Percentiles rank a stretch among this genome's conserved stretches.
These are phyloP conservation scores for Myiotriccus ornatus DNA, from an alignment of 2,797 vertebrate genomes.

Conservation along the genomic window DNA sequence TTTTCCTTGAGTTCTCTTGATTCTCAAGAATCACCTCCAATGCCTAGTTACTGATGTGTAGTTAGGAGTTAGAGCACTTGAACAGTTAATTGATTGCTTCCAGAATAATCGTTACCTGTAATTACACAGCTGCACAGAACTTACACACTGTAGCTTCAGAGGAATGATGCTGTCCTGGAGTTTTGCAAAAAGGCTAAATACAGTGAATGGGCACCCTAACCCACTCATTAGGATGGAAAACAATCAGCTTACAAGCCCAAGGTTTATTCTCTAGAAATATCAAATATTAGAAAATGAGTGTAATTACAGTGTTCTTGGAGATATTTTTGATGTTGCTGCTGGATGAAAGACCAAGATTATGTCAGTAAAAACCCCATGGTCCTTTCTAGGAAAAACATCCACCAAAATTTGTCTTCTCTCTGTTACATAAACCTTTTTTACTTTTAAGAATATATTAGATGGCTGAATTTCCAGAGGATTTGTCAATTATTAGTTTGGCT, in stretches of 20 bases:
- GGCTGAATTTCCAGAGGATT: not conserved
- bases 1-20: not conserved
- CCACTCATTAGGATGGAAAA: not conserved
- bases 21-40: not conserved
- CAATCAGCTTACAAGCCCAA: not conserved
- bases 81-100: not conserved
- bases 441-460: not conserved
- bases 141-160: not conserved
- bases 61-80: not conserved
- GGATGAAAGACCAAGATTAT: not conserved
- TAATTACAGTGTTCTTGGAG: not conserved
- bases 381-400: not conserved
- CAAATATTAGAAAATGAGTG: not conserved
- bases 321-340: not conserved
- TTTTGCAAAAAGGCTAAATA: not conserved
- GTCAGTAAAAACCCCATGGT: not conserved
- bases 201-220: not conserved
- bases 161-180: not conserved
- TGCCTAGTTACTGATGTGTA: not conserved
- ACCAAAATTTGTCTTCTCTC: not conserved
- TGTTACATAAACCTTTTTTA: not conserved
- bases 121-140: not conserved
- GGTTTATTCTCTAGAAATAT: not conserved
- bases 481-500: not conserved
- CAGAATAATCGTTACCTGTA: not conserved